Conservation (phyloP, 2,797 vertebrate genomes). For the Pampus argenteus region DNA sequence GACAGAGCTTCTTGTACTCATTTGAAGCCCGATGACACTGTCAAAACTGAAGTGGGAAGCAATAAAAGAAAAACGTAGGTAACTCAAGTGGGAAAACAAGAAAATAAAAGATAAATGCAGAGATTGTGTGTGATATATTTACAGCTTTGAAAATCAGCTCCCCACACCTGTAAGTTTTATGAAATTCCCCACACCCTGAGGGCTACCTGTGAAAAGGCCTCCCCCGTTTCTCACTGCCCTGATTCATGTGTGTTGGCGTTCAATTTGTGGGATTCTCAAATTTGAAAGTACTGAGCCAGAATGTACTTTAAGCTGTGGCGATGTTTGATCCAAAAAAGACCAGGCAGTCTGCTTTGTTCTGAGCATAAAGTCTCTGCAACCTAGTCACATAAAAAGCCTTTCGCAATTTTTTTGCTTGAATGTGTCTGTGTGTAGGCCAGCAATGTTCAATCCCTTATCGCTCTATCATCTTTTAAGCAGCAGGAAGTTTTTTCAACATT, state of each 20-base stretch:
- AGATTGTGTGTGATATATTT: constrained; percentile 18
- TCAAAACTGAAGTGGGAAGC: constrained; percentile 85
- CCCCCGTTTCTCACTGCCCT: constrained; percentile 22
- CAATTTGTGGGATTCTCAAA: constrained; percentile 55
- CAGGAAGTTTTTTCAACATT: constrained; percentile 66
- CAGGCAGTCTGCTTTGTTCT: constrained; percentile 72
- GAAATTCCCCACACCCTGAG: constrained; percentile 61
- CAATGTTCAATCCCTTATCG: constrained; percentile 59
- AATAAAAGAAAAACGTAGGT: constrained; percentile 20
- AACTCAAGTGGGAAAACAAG: background rate
- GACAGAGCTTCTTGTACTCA: constrained; percentile 80
- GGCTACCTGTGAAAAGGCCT: constrained; percentile 62
- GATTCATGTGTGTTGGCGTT: constrained; percentile 50
- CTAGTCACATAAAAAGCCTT: constrained; percentile 71
- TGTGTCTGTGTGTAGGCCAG: constrained; percentile 18
- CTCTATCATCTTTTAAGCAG: constrained; percentile 61
- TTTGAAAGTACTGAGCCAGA: constrained; percentile 62
- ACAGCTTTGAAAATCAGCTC: constrained; percentile 49
- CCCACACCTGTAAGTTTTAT: constrained; percentile 58
- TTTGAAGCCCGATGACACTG: constrained; percentile 89
- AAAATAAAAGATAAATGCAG: constrained; percentile 27
- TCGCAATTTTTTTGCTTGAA: constrained; percentile 51
- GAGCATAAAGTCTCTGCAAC: constrained; percentile 60
- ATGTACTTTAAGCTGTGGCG: constrained; percentile 67
- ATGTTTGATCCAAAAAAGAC: constrained; percentile 74